Evolutionary conservation across 1,140 invertebrate species (phyloP), one percentile per base, ranked within the genome.

Genomic region (Chrysoperla carnea): DNA sequence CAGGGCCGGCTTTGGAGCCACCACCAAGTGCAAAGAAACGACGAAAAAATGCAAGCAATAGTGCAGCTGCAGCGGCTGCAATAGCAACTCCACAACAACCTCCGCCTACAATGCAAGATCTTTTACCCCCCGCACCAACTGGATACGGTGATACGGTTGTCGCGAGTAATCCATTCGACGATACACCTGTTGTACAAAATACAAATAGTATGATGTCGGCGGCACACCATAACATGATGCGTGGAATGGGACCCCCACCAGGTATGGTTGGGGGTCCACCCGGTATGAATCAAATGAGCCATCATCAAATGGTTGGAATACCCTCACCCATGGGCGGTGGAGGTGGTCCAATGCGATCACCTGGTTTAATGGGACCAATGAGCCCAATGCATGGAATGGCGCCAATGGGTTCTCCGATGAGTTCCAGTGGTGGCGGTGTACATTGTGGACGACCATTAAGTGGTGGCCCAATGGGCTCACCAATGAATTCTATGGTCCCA

Each of bases 101-200:
- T 31, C 68, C 73, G 6, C 71, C 75, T 39, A 72, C 70, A 48
- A 72, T 81, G 52, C 75, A 84, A 63, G 76, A 89, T 55, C 61
- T 89, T 46, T 67, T 84, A 44, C 85, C 85, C 23, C 87, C 85
- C 9, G 78, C 85, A 27, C 73, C 83, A 51, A 73, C 81, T 36
- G 84, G 84, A 40, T 91, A 87, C 63, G 88, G 87, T 35, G 88
- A 93, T 55, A 92, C 88, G 37, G 90, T 95, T 55, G 77, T 93
- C 46, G 90, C 88, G 29, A 90, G 84, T 42, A 94, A 94, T 66
- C 90, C 90, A 23, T 94, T 96, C 64, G 91, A 96, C 63, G 91
- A 96, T 55, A 85, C 81, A 8, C 84, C 87, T 15, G 70, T 76
- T 63, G 53, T 73, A 51, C 63, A 69, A 58, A 59, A 65, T 64